A percentile compares a stretch with the other conserved stretches of the same genome.
These are phyloP conservation scores for Zeuzera pyrina DNA, from an alignment of 2,888 invertebrate genomes.

Conservation along the genomic window DNA sequence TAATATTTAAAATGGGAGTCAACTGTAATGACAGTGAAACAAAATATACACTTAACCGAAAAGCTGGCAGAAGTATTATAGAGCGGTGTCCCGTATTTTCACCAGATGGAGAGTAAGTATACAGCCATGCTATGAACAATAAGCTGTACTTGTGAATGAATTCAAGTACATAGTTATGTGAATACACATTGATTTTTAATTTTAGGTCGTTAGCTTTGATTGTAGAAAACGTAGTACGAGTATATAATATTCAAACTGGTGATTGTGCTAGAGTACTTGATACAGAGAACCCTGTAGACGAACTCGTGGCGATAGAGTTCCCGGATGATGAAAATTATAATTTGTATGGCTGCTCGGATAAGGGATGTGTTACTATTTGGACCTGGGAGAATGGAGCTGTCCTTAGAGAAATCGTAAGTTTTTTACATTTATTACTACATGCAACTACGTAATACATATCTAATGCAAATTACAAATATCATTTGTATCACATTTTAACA, in stretches of 20 bases:
- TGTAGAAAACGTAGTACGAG: conserved; percentile 55
- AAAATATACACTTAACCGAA: conserved; percentile 49
- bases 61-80: conserved; percentile 63
- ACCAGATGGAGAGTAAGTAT: conserved; percentile 61
- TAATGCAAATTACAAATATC: too few relatives aligned
- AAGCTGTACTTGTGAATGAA: neutral
- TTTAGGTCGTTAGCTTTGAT: conserved; percentile 52
- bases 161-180: too few relatives aligned
- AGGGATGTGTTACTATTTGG: conserved; percentile 52
- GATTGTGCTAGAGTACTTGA: conserved; percentile 55
- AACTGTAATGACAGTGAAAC: conserved; percentile 18
- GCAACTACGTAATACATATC: too few relatives aligned
- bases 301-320: conserved; percentile 49
- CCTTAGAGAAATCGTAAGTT: conserved; percentile 52
- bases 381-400: conserved; percentile 65
- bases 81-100: conserved; percentile 59
- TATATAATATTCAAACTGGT: conserved; percentile 58
- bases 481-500: too few relatives aligned
- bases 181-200: too few relatives aligned
- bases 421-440: too few relatives aligned
- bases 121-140: neutral
- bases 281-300: conserved; percentile 38
- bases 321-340: conserved; percentile 54
- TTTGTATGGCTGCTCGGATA: conserved; percentile 53
- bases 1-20: conserved; percentile 40